Conservation (phyloP, 2,797 vertebrate species). For the Tympanoctomys barrerae region DNA sequence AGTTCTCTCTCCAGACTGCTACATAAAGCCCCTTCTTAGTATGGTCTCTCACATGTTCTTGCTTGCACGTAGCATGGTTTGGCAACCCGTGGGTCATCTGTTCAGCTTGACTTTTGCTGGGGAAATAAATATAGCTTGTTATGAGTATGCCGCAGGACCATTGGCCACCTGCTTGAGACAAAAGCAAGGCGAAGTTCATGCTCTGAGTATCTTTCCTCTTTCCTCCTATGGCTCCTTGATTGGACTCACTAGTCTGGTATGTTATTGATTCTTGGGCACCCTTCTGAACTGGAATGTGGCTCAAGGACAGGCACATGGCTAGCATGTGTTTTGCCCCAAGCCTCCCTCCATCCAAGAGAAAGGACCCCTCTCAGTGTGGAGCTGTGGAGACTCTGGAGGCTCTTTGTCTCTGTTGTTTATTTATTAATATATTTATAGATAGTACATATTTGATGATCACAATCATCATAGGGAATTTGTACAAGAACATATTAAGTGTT, state of each 20-base stretch:
- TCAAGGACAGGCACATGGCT: neutral
- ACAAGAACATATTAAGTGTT: neutral
- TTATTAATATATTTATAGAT: neutral
- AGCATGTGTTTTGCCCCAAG: neutral
- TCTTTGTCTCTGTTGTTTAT: neutral
- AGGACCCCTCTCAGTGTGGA: neutral
- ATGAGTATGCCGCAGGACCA: neutral
- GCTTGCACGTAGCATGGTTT: too few species aligned
- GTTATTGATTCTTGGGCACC: neutral
- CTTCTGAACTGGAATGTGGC: neutral
- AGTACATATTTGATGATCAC: neutral
- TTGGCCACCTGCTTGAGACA: neutral
- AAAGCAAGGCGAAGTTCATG: neutral
- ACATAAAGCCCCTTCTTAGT: neutral
- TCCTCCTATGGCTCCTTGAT: neutral
- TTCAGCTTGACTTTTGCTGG: neutral
- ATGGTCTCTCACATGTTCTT: too few species aligned
- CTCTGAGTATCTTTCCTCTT: neutral
- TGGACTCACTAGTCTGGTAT: neutral
- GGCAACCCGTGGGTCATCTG: fast-evolving
- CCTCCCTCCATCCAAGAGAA: neutral
- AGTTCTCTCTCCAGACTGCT: neutral
- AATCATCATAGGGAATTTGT: neutral
- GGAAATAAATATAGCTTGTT: neutral
- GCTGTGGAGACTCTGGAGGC: neutral